Conservation (phyloP, 2,888 invertebrate genomes). For the Drosophila diplacantha region DNA sequence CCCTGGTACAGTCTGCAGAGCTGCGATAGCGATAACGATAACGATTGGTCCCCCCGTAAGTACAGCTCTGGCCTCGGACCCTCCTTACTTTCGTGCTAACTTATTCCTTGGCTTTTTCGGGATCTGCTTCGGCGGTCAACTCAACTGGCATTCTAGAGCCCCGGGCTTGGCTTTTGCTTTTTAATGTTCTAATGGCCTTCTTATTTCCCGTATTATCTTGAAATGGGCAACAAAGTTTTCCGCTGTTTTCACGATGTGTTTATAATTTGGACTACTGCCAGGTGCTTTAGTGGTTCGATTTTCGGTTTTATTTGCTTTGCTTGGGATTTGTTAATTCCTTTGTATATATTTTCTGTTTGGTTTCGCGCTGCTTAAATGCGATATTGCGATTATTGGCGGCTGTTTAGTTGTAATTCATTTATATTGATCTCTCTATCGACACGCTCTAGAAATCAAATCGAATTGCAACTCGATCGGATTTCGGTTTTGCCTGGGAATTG, state of each 20-base stretch:
- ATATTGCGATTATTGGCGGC: neutral
- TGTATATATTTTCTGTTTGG: conserved; percentile 9
- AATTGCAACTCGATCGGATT: conserved; percentile 12
- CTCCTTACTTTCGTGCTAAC: conserved; percentile 2
- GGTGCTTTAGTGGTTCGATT: conserved; percentile 22
- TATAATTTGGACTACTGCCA: conserved; percentile 28
- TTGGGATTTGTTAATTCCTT: neutral
- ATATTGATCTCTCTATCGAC: conserved; percentile 28
- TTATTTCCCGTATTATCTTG: neutral
- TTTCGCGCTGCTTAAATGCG: conserved; percentile 8
- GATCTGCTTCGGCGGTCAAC: conserved; percentile 2
- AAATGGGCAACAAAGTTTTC: conserved; percentile 21
- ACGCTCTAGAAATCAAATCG: conserved; percentile 39
- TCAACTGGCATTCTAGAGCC: conserved; percentile 2
- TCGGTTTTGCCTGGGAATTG: conserved; percentile 11
- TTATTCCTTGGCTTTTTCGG: neutral
- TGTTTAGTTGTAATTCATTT: conserved; percentile 23
- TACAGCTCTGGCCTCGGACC: neutral
- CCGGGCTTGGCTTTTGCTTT: neutral
- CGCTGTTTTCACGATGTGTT: conserved; percentile 24
- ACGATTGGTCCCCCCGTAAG: neutral
- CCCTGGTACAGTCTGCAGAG: conserved; percentile 19
- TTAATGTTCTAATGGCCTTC: neutral
- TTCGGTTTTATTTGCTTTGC: conserved; percentile 10
- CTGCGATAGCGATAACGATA: conserved; percentile 8